phyloP scores from a whole-genome alignment of 2,113 vertebrate species.

The Catharus minimus region DNA sequence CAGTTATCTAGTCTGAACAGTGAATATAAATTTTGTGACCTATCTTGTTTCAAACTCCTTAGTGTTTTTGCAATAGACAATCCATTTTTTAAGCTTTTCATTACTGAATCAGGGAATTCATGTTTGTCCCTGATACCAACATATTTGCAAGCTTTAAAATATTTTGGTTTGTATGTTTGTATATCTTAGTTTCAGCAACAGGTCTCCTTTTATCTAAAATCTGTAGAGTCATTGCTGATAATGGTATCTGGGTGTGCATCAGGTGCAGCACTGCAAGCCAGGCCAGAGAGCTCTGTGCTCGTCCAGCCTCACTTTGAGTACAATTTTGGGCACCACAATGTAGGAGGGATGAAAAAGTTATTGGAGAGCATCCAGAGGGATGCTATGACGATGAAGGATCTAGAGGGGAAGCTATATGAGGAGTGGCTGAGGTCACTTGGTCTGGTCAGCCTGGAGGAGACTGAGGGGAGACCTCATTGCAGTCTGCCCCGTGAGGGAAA shows the following conservation, averaged over 20 bases:
- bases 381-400: too few species aligned
- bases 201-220: background rate
- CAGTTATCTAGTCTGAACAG: background rate
- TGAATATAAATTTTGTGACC: background rate
- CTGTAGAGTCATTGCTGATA: background rate
- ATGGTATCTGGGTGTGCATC: background rate
- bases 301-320: background rate
- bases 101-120: background rate
- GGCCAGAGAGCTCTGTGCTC: background rate
- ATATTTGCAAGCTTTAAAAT: background rate
- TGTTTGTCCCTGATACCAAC: background rate
- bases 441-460: background rate
- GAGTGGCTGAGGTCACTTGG: fast-evolving
- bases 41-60: background rate
- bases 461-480: background rate
- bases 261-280: fast-evolving
- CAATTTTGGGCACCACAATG: too few species aligned
- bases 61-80: background rate
- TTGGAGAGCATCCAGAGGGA: background rate
- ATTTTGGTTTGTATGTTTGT: background rate
- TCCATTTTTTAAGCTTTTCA: background rate
- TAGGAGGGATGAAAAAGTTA: background rate
- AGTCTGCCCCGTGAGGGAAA: fast-evolving
- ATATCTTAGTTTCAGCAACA: background rate
- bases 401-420: background rate